Conservation (phyloP, 2,888 invertebrate species). For the Idaea dimidiata region DNA sequence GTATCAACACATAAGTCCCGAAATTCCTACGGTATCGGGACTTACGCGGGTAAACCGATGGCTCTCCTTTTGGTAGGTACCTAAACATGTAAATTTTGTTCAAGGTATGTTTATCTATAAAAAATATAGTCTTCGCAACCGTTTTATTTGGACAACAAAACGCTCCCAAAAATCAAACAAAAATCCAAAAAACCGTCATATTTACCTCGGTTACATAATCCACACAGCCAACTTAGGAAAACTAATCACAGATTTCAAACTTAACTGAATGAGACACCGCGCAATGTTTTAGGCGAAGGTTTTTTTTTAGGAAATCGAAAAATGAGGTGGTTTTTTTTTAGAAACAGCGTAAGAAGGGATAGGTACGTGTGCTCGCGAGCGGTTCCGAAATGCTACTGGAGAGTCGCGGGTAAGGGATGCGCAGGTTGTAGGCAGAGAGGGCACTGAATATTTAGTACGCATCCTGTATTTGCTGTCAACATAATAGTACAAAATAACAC, state of each 20-base stretch:
- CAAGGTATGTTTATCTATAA: too few relatives aligned
- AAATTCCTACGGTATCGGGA: too few relatives aligned
- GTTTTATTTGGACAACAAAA: not conserved
- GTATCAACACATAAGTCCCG: too few relatives aligned
- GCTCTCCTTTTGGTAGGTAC: too few relatives aligned
- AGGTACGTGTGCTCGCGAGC: not conserved
- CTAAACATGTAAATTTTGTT: too few relatives aligned
- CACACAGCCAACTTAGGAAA: not conserved
- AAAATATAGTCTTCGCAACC: too few relatives aligned
- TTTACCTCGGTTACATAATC: constrained; percentile 1
- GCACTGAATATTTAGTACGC: not conserved
- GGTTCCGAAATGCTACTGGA: not conserved
- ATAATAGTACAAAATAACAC: too few relatives aligned
- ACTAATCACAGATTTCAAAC: not conserved
- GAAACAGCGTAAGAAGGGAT: not conserved
- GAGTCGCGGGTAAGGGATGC: not conserved
- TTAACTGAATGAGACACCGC: not conserved
- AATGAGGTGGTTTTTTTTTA: not conserved
- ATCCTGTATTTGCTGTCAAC: too few relatives aligned
- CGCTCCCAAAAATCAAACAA: constrained; percentile 1
- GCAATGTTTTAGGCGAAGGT: not conserved
- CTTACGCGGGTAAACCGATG: too few relatives aligned
- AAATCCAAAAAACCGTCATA: not conserved
- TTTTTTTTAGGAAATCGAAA: not conserved
- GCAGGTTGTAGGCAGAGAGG: not conserved